These are phyloP conservation scores for Hafferia zeledoni DNA, from an alignment of 2,797 vertebrate genomes.

Conservation along the genomic window DNA sequence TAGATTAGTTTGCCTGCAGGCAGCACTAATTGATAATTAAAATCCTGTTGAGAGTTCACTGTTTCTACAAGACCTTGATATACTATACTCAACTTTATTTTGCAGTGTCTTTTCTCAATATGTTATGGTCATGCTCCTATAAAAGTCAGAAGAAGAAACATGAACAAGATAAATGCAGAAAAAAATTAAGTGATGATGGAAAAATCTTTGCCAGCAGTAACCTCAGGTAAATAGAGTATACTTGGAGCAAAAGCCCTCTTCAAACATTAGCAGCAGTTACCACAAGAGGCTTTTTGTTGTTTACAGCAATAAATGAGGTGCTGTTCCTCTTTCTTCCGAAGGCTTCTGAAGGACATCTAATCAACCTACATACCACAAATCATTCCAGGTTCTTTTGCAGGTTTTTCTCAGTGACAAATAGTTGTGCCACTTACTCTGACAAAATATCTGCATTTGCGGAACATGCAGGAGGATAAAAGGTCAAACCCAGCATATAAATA, in stretches of 20 bases:
- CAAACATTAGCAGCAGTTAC: slow-evolving; percentile 13
- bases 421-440: background rate
- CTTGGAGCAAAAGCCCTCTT: slow-evolving; percentile 14
- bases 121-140: background rate
- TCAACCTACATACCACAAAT: slow-evolving; percentile 18
- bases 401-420: slow-evolving; percentile 27
- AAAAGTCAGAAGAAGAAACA: slow-evolving; percentile 1
- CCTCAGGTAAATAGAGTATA: background rate
- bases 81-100: background rate
- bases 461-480: background rate
- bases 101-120: background rate
- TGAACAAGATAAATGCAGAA: background rate
- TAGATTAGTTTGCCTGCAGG: background rate
- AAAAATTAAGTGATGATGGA: background rate
- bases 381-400: slow-evolving; percentile 6
- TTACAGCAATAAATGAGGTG: slow-evolving; percentile 34
- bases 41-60: background rate
- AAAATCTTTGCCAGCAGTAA: slow-evolving; percentile 7
- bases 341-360: slow-evolving; percentile 23
- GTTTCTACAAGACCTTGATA: background rate
- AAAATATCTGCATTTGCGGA: background rate
- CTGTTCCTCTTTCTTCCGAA: background rate
- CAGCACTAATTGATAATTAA: background rate
- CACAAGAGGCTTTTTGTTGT: slow-evolving; percentile 14
- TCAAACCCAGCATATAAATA: background rate